A percentile compares a stretch with the other conserved stretches of the same genome.
Evolutionary conservation across 2,113 vertebrate species (phyloP).

Genomic region (Hemibagrus wyckioides): DNA sequence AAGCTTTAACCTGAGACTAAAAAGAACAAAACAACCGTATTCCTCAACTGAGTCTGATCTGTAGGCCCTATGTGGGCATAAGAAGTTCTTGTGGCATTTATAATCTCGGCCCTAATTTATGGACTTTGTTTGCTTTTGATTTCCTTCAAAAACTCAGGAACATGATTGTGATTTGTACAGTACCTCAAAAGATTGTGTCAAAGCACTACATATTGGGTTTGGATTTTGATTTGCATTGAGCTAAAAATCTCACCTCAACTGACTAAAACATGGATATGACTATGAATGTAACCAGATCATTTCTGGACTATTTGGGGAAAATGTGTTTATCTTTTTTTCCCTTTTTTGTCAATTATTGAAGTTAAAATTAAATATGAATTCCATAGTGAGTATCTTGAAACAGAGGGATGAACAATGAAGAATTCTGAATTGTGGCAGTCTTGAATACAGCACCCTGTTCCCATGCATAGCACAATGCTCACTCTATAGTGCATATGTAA

Average conservation of each 20-base stretch:
- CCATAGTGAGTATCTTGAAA: conserved; percentile 55
- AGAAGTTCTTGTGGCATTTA: conserved; percentile 82
- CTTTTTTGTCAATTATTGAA: conserved; percentile 33
- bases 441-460: conserved; percentile 40
- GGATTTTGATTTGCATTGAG: conserved; percentile 87
- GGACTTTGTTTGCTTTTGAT: conserved; percentile 85
- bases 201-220: conserved; percentile 89
- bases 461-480: conserved; percentile 48
- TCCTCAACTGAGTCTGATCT: conserved; percentile 86
- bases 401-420: conserved; percentile 49
- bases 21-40: conserved; percentile 77
- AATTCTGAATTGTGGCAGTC: conserved; percentile 53
- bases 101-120: conserved; percentile 91
- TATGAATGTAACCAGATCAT: conserved; percentile 91
- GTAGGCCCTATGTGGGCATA: conserved; percentile 68
- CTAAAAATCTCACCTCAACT: conserved; percentile 87
- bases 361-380: conserved; percentile 41
- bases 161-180: conserved; percentile 95
- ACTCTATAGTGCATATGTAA: conserved; percentile 23
- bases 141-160: conserved; percentile 96
- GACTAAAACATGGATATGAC: conserved; percentile 85
- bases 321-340: conserved; percentile 52
- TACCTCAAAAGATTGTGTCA: conserved; percentile 96
- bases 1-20: conserved; percentile 98
- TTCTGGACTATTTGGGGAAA: conserved; percentile 80